Evolutionary conservation across 1,140 invertebrate species (phyloP), one percentile per base, ranked within the genome.

Genomic region (Drosophila tristis): DNA sequence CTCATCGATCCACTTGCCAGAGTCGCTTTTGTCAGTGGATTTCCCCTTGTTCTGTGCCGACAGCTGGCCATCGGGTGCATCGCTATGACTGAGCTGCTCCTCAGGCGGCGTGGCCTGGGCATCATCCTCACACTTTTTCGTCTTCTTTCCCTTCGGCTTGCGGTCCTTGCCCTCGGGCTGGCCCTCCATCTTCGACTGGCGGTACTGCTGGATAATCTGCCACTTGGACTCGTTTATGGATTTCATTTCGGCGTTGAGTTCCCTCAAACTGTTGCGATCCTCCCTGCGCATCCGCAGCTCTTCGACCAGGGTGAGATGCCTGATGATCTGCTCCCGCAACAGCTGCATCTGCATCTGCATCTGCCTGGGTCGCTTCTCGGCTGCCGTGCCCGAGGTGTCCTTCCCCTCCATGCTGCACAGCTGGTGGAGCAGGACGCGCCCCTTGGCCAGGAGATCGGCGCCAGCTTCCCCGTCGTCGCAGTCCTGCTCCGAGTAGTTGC

Each of bases 201-300:
- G 94, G 92, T 97, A 98, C 67, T 94, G 95, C 49, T 98, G 95
- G 67, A 98, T 95, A 49, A 98, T 93, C 90, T 96, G 96, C 0
- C 98, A 96, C 92, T 96, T 95, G 3, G 94, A 95, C 77, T 94
- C 94, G 90, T 98, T 98, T 94, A 98, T 95, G 6, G 91, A 90
- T n/a, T 93, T 91, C 59, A 98, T 96, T 90, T 98, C 97, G 39
- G 93, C 93, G 57, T 95, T 95, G 0, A 98, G 93, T 54, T 94
- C 94, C 31, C 94, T 94, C 4, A 98, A 96, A 85, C 96, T 96
- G n/a, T 94, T 93, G 71, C 97, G 96, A 25, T 96, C 95, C 86
- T 96, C 96, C 74, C 97, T 96, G 77, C 97, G 97, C 73, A 95
- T 93, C 91, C 96, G 97, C 5, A 98, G 94, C 42, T 97, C 91